Percentiles rank a stretch among this genome's conserved stretches.
phyloP scores from a whole-genome alignment of 1,140 invertebrate genomes.

The Heliconius himera region DNA sequence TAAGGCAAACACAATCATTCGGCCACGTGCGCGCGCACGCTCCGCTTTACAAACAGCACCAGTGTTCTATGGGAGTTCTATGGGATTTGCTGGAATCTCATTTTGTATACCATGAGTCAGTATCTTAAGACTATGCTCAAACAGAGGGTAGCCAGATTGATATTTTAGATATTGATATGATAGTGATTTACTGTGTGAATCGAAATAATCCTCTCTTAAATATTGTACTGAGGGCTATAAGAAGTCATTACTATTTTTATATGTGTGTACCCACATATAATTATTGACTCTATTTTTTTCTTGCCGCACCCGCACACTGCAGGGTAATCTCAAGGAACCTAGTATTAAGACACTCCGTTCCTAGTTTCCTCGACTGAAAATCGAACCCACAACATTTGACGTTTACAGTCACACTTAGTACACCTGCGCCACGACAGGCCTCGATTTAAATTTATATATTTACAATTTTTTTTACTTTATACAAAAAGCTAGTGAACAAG shows the following conservation, averaged over 20 bases:
- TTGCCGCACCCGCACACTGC: too few species aligned
- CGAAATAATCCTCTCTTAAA: conserved; percentile 60
- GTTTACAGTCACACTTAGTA: too few species aligned
- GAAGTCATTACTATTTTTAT: conserved; percentile 3
- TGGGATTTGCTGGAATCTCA: conserved; percentile 76
- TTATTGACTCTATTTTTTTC: background rate
- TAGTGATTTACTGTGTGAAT: conserved; percentile 79
- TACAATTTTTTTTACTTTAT: background rate
- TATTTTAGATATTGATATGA: conserved; percentile 80
- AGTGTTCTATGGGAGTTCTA: conserved; percentile 49
- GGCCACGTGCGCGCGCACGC: conserved; percentile 69
- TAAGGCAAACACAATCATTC: conserved; percentile 77
- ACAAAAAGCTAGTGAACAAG: background rate
- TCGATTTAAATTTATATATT: too few species aligned
- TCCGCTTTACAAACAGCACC: conserved; percentile 55
- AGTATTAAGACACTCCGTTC: too few species aligned
- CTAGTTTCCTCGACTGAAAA: background rate
- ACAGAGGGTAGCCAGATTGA: conserved; percentile 74
- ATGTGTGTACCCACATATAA: background rate
- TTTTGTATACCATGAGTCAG: conserved; percentile 60
- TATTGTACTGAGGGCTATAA: background rate
- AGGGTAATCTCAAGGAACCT: too few species aligned
- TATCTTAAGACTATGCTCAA: conserved; percentile 77
- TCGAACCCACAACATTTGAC: background rate
- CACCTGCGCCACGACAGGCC: too few species aligned